Base-by-base conservation (phyloP, 1,140 invertebrate genomes). In the Ephestia elutella region DNA sequence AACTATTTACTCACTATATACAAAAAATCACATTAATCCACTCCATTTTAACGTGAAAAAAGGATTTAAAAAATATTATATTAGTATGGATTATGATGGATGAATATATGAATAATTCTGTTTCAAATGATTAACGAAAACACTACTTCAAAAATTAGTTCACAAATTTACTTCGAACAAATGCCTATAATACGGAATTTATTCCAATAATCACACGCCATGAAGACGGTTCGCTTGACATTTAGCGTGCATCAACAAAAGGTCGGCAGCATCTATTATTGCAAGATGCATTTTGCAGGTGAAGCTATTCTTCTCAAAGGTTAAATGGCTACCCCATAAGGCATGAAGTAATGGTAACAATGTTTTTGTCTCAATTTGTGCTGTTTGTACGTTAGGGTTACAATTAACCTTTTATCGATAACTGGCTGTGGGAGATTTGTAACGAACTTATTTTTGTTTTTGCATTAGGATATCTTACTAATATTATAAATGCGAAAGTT, bases 271-370 rank as follows among this genome's bases (percentile, higher is more conserved):
- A 10, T 44, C 38, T 44, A 44, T 44, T 44, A 44, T 44, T 44
- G 38, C 38, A 44, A 44, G 13, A 44, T 44, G 38, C 38, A 44
- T 17, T 44, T 7, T 44, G n/a, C 38, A 44, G 38, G 38, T 17
- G 38, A 44, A 15, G 38, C 38, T 44, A 44, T 44, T 44, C 38
- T 44, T 44, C 38, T 44, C 15, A 44, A 44, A 44, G 38, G 38
- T 44, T 44, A 44, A 44, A 44, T 15, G 13, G 38, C 10, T 3
- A 15, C 15, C 38, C 38, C 15, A 15, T 15, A 44, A 44, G 38
- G 38, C 15, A 15, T 44, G n/a, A 17, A 44, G 38, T 44, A 44
- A 44, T 17, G 38, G 15, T 44, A 44, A 44, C 38, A 44, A n/a
- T 3, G 38, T 44, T 44, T 32, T 44, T 44, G 38, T 44, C 38